phyloP scores from a whole-genome alignment of 2,888 invertebrate species.

The Aspidiotus rigidus region DNA sequence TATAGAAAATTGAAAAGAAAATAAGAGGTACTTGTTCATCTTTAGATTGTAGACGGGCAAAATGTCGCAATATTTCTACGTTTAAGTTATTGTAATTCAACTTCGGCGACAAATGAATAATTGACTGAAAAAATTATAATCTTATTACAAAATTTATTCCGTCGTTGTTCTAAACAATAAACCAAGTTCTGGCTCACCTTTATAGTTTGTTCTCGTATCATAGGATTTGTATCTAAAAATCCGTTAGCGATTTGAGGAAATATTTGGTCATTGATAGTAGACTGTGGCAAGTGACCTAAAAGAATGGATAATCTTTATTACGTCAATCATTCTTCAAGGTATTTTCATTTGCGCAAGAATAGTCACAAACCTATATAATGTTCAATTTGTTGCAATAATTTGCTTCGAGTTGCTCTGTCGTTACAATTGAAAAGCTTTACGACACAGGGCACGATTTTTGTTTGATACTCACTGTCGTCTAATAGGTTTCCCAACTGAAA shows the following conservation, averaged over 20 bases:
- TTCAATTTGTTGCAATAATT: slow-evolving; percentile 87
- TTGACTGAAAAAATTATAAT: slow-evolving; percentile 53
- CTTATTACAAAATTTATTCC: too few relatives aligned
- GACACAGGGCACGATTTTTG: slow-evolving; percentile 91
- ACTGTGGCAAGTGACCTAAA: slow-evolving; percentile 50
- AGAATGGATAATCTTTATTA: slow-evolving; percentile 8
- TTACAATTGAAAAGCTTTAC: slow-evolving; percentile 93
- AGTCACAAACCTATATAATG: slow-evolving; percentile 57
- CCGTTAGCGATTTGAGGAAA: slow-evolving; percentile 89
- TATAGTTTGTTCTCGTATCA: slow-evolving; percentile 93
- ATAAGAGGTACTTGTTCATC: slow-evolving; percentile 68
- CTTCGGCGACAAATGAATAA: slow-evolving; percentile 89
- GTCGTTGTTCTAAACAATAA: background rate
- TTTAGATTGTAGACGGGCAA: slow-evolving; percentile 87
- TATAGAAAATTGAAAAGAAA: too few relatives aligned
- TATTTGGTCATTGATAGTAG: slow-evolving; percentile 81
- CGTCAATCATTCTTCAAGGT: background rate
- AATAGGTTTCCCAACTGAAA: slow-evolving; percentile 79
- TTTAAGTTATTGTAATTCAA: slow-evolving; percentile 95
- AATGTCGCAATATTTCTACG: slow-evolving; percentile 89
- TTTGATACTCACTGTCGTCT: slow-evolving; percentile 87
- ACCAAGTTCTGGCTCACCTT: slow-evolving; percentile 52
- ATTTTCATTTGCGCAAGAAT: slow-evolving; percentile 17
- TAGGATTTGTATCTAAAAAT: slow-evolving; percentile 92
- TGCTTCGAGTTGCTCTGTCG: slow-evolving; percentile 88